Evolutionary conservation across 2,888 invertebrate genomes (phyloP).

Genomic region (Chesias legatella): DNA sequence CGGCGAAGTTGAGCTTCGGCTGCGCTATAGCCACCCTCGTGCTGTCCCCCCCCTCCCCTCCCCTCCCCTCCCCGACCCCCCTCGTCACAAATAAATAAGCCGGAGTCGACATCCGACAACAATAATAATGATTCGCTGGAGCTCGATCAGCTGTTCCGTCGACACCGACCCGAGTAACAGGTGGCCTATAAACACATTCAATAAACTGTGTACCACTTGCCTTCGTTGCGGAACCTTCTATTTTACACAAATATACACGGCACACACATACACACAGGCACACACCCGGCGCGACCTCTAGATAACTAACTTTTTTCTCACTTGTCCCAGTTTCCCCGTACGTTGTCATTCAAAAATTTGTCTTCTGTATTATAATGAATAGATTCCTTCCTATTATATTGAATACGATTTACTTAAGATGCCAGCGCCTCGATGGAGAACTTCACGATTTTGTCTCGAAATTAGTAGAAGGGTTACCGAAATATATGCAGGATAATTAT

Average conservation of each 20-base stretch:
- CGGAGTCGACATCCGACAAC: slow-evolving; percentile 69
- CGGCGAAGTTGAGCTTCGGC: slow-evolving; percentile 55
- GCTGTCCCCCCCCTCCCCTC: slow-evolving; percentile 55
- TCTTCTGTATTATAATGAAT: background rate
- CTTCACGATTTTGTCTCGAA: no score
- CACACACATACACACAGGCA: slow-evolving; percentile 48
- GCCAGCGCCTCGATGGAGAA: no score
- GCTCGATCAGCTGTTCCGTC: slow-evolving; percentile 76
- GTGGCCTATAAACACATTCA: slow-evolving; percentile 81
- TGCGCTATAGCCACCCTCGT: slow-evolving; percentile 41
- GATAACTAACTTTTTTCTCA: slow-evolving; percentile 19
- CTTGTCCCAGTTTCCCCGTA: slow-evolving; percentile 8
- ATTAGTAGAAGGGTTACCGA: no score
- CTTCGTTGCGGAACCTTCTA: slow-evolving; percentile 69
- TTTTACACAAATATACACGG: slow-evolving; percentile 62
- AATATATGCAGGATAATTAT: no score
- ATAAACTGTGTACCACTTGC: slow-evolving; percentile 78
- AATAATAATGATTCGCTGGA: slow-evolving; percentile 75
- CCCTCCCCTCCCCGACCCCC: slow-evolving; percentile 46
- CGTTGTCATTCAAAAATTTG: slow-evolving; percentile 10
- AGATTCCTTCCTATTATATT: no score
- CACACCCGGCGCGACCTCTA: slow-evolving; percentile 18
- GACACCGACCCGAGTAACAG: slow-evolving; percentile 79
- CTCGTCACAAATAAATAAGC: slow-evolving; percentile 73
- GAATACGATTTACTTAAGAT: no score